Base-by-base conservation (phyloP, 2,113 vertebrate genomes). In the Engraulis encrasicolus region DNA sequence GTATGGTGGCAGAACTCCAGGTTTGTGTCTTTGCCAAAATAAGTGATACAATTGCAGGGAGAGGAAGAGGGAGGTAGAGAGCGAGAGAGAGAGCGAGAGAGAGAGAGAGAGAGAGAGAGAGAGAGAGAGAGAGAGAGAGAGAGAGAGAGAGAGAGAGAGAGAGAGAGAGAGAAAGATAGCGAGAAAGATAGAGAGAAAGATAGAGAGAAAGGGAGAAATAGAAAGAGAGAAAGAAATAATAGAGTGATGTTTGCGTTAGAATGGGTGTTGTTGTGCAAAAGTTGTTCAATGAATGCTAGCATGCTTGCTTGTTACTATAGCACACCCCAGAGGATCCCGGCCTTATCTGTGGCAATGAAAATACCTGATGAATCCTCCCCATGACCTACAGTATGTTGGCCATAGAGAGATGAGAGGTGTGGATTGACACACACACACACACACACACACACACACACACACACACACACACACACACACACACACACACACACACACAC, bases 391-490 rank as follows among this genome's bases (percentile, higher is more conserved):
- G n/a, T n/a, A n/a, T n/a, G n/a, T n/a, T n/a, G n/a, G n/a, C n/a
- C n/a, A n/a, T n/a, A n/a, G n/a, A n/a, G n/a, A n/a, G n/a, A n/a
- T n/a, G n/a, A n/a, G n/a, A n/a, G n/a, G n/a, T n/a, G n/a, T n/a
- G n/a, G n/a, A n/a, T n/a, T n/a, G n/a, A n/a, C n/a, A n/a, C n/a
- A n/a, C n/a, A n/a, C n/a, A n/a, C n/a, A n/a, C 19, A 84, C 82
- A 87, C 81, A n/a, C 78, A 52, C 83, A 81, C 83, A 84, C 86
- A 81, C 84, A 84, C 78, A 83, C 45, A 34, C 66, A 87, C 48
- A 54, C 49, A 81, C 50, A 81, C 79, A 81, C 36, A n/a, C 37
- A 40, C 38, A 79, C 15, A 79, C 34, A 40, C 78, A 18, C 34
- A 40, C 17, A 40, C 79, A 80, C 49, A 80, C 50, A 80, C 79